phyloP scores from a whole-genome alignment of 2,888 invertebrate species.

The Polyploca ridens region DNA sequence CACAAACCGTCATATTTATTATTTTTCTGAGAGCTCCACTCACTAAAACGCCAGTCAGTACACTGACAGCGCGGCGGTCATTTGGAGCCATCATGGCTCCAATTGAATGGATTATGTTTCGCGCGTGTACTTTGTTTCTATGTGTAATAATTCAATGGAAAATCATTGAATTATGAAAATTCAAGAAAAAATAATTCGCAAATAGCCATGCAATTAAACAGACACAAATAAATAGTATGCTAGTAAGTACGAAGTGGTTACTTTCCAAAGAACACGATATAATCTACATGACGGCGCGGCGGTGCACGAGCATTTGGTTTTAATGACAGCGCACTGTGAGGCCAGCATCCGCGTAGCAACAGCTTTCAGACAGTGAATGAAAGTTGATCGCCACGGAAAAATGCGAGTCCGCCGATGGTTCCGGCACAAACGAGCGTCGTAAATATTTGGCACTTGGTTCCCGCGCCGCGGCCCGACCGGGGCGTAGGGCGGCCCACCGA shows the following conservation, averaged over 20 bases:
- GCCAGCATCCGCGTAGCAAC: slow-evolving; percentile 82
- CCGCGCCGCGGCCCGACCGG: slow-evolving; percentile 12
- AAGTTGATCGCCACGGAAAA: slow-evolving; percentile 77
- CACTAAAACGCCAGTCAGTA: too few species aligned
- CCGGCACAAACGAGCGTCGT: slow-evolving; percentile 59
- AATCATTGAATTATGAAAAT: not conserved
- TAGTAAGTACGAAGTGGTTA: slow-evolving; percentile 53
- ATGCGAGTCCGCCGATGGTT: slow-evolving; percentile 60
- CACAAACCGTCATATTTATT: too few species aligned
- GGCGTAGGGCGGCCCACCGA: slow-evolving; percentile 23
- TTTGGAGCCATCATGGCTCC: too few species aligned
- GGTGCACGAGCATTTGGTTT: slow-evolving; percentile 74
- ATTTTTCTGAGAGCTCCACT: too few species aligned
- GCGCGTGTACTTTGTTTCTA: too few species aligned
- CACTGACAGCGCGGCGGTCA: too few species aligned
- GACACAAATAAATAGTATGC: slow-evolving; percentile 43
- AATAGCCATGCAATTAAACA: slow-evolving; percentile 29
- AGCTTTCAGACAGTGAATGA: slow-evolving; percentile 79
- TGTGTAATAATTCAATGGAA: too few species aligned
- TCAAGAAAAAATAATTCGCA: not conserved
- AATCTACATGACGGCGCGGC: slow-evolving; percentile 76
- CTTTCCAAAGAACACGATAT: slow-evolving; percentile 80
- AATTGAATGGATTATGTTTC: too few species aligned
- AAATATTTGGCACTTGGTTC: slow-evolving; percentile 61
- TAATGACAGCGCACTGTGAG: slow-evolving; percentile 73